These are phyloP conservation scores for Grantiella picta DNA, from an alignment of 2,113 vertebrate genomes.

Conservation along the genomic window DNA sequence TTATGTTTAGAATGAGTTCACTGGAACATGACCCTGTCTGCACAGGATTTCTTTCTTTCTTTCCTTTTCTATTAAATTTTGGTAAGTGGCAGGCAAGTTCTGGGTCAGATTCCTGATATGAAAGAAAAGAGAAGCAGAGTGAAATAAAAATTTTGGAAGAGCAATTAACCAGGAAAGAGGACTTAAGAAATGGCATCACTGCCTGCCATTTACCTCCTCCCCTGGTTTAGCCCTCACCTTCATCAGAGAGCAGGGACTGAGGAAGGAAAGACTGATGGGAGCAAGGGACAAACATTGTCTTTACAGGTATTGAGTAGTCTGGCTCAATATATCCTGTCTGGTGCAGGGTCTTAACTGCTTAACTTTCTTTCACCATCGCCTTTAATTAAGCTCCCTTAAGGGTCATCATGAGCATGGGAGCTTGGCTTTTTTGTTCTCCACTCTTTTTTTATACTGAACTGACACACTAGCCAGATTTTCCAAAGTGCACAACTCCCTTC, in stretches of 20 bases:
- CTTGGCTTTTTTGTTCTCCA: neutral
- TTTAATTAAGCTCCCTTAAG: conserved; percentile 48
- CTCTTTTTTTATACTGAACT: neutral
- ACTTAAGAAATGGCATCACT: neutral
- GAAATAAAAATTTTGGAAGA: neutral
- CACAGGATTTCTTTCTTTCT: neutral
- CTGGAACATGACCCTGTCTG: neutral
- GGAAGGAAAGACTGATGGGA: neutral
- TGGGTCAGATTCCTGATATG: neutral
- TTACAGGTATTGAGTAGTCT: neutral
- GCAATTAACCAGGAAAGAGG: neutral
- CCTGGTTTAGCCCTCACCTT: neutral
- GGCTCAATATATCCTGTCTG: neutral
- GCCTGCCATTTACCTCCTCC: neutral
- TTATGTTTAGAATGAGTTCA: conserved; percentile 25
- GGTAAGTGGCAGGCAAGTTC: neutral
- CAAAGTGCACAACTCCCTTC: neutral
- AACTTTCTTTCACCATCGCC: neutral
- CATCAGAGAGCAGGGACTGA: neutral
- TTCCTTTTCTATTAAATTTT: neutral
- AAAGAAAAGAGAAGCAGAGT: neutral
- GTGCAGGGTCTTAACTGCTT: neutral
- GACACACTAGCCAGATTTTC: conserved; percentile 31
- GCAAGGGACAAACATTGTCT: neutral
- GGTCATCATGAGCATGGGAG: neutral